Percentiles rank a stretch among this genome's conserved stretches.
phyloP scores from a whole-genome alignment of 2,113 vertebrate species.

The Leucoraja erinaceus region DNA sequence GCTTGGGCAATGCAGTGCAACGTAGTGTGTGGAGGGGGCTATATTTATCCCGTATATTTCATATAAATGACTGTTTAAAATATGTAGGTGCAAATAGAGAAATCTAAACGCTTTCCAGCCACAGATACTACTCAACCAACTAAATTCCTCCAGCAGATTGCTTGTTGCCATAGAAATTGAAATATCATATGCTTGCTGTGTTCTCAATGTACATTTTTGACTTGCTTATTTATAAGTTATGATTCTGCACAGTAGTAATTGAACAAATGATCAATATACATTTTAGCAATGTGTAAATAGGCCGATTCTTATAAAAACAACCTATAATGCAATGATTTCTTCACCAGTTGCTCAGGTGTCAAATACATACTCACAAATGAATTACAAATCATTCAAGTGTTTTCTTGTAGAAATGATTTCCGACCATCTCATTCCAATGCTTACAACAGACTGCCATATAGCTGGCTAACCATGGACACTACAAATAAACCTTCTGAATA shows the following conservation, averaged over 20 bases:
- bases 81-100: neutral
- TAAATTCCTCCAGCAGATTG: too few species aligned
- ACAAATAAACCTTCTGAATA: neutral
- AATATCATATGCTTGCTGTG: neutral
- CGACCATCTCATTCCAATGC: neutral
- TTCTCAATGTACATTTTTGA: neutral
- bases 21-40: neutral
- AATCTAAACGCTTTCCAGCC: neutral
- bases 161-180: neutral
- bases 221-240: neutral
- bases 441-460: neutral
- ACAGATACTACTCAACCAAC: too few species aligned
- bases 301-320: neutral
- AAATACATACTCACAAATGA: neutral
- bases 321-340: neutral
- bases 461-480: neutral
- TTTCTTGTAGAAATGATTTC: neutral
- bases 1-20: neutral
- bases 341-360: neutral
- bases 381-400: neutral
- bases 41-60: neutral
- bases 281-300: neutral
- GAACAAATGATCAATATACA: neutral
- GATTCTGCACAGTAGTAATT: neutral
- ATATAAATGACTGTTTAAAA: neutral